A percentile compares a stretch with the other conserved stretches of the same genome.
These are phyloP conservation scores for Stigmatopora nigra DNA, from an alignment of 2,113 vertebrate genomes.

Conservation along the genomic window DNA sequence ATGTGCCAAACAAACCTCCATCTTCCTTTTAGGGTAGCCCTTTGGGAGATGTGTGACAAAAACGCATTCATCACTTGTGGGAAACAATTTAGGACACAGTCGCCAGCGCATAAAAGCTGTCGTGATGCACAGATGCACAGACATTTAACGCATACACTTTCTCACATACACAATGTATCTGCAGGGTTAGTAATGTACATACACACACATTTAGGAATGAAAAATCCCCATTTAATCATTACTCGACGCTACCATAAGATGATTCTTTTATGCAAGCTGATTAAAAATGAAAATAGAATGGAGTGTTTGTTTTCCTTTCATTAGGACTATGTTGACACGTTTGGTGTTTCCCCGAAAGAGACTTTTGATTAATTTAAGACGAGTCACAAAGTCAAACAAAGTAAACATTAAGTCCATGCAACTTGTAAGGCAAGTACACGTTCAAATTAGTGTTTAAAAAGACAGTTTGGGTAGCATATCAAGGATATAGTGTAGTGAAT, in stretches of 20 bases:
- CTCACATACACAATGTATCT: background rate
- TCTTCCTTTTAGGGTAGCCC: background rate
- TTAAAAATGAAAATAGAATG: constrained; percentile 11
- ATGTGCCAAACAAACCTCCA: background rate
- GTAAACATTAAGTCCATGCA: background rate
- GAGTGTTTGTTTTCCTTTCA: constrained; percentile 6
- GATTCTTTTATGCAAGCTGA: constrained; percentile 5
- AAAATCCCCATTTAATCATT: constrained; percentile 7
- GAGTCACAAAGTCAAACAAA: background rate
- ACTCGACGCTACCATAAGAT: background rate
- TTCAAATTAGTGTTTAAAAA: background rate
- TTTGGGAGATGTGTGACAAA: constrained; percentile 10
- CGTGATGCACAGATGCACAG: constrained; percentile 3
- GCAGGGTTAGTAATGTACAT: background rate
- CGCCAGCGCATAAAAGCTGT: background rate
- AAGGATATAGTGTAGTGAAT: background rate
- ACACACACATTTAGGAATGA: background rate
- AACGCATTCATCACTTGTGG: constrained; percentile 1
- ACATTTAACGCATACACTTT: background rate
- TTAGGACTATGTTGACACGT: background rate
- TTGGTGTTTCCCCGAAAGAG: background rate
- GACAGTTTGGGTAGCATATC: background rate
- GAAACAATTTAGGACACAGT: constrained; percentile 9
- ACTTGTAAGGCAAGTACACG: background rate
- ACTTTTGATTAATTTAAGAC: background rate